Evolutionary conservation across 2,888 invertebrate genomes (phyloP), one percentile per base, ranked within the genome.

Genomic region (Ophion costatus): DNA sequence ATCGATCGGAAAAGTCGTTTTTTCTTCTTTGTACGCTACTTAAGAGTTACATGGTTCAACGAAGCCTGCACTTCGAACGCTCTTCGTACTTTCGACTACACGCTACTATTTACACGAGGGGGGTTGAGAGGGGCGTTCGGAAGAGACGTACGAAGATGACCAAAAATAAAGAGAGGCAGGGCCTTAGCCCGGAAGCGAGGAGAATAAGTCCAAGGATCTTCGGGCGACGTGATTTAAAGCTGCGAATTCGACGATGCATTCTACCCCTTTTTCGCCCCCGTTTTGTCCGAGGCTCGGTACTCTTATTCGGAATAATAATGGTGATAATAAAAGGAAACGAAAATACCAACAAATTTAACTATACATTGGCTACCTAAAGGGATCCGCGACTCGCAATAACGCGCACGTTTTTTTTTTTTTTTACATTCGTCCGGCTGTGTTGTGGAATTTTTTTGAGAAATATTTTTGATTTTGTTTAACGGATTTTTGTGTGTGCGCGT

Each of bases 61-160:
- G 91, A 82, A 86, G 91, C 91, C 90, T 88, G 89, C 87, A 88
- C 90, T 88, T 87, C 89, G 84, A 78, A 82, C 84, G 51, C 63
- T 56, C 33, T 74, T 20, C 56, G 9, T 33, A n/a, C 38, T 38
- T 24, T 67, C 22, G 76, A 73, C 82, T 85, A 82, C 83, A 80
- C 82, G 87, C 86, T 87, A 89, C 85, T 90, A 90, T 90, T 88
- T 90, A 90, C 91, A 75, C 80, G 61, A 73, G 70, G 73, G 80
- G 77, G 82, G 75, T 24, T 64, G 42, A 71, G 59, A 59, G 77
- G 64, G 83, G 63, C 38, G 71, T 80, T 71, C 69, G 80, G 33
- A 74, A 76, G 70, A 81, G 61, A 74, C 38, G 57, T 45, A 87
- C 78, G 78, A 89, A 89, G 89, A 90, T 90, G 86, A 83, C 85